Evolutionary conservation across 2,113 vertebrate species (phyloP).

Genomic region (Sceloporus undulatus): DNA sequence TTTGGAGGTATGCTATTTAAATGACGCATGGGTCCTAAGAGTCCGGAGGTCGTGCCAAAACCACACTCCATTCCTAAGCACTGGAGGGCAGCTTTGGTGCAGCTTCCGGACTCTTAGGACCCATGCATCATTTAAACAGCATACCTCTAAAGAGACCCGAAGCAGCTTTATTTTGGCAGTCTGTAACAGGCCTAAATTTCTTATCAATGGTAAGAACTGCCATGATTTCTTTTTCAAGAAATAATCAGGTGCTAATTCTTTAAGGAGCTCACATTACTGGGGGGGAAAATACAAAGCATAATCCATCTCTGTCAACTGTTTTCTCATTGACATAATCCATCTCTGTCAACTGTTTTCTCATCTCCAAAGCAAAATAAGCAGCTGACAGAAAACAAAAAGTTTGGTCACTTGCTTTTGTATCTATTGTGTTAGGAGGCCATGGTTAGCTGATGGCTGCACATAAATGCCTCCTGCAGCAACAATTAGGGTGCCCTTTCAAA

Average conservation of each 20-base stretch:
- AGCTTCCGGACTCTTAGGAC: too few relatives aligned
- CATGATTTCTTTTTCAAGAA: background rate
- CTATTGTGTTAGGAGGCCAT: background rate
- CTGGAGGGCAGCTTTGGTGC: too few relatives aligned
- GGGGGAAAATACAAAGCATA: background rate
- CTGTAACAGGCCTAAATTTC: too few relatives aligned
- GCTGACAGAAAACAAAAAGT: background rate
- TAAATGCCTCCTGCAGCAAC: background rate
- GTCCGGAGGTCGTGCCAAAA: too few relatives aligned
- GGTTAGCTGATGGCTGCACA: background rate
- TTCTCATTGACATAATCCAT: background rate
- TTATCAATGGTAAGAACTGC: too few relatives aligned
- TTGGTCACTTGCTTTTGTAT: background rate
- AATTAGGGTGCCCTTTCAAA: background rate
- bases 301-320: background rate
- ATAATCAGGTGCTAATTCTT: background rate
- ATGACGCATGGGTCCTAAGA: too few relatives aligned
- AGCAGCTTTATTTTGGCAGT: too few relatives aligned
- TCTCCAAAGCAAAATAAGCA: background rate
- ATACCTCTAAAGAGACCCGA: too few relatives aligned
- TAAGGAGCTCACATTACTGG: background rate
- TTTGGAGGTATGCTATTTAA: too few relatives aligned
- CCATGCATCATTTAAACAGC: too few relatives aligned
- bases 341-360: background rate
- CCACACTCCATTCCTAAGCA: too few relatives aligned